Base-by-base conservation (phyloP, 2,888 invertebrate genomes). In the Tipula lateralis region DNA sequence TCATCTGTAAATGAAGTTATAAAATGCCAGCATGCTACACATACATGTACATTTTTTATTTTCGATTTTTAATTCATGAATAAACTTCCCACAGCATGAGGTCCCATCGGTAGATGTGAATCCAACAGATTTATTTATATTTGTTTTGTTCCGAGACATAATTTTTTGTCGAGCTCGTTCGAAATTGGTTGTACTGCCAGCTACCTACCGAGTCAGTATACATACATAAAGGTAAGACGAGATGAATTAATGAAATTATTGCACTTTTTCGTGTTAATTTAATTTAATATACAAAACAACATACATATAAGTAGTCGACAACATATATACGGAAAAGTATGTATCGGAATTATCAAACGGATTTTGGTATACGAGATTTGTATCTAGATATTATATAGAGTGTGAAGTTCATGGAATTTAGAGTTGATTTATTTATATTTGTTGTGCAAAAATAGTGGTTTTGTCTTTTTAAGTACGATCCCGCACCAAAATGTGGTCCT, bases 61-160 rank as follows among this genome's bases (percentile, higher is more conserved):
- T 44, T 16, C n/a, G n/a, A 2, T 5, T 66, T 66, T 50, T 50
- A 66, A 66, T 66, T 66, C 66, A 66, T 66, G 66, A 66, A 66
- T 66, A 66, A 66, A 66, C 66, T 66, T 66, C 24, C 1, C 66
- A 2, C 66, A 66, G 66, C 66, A 66, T 66, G 66, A 9, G 9
- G 66, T 66, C 66, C 66, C 24, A 24, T 66, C 66, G 66, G 66
- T 66, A 66, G 66, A 66, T 66, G 66, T 66, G 66, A 66, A 66
- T 24, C 66, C 9, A 24, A 24, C 66, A 24, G 66, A 66, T 66
- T 66, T 66, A 66, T 66, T 50, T 50, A 66, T 66, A 66, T 66
- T 66, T 66, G 66, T 66, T 66, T 66, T 66, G 66, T 66, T 66
- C n/a, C 66, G 66, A 2, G 24, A 66, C 7, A 66, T 66, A 66